Evolutionary conservation across 2,113 vertebrate species (phyloP).

Genomic region (Vulpes lagopus): DNA sequence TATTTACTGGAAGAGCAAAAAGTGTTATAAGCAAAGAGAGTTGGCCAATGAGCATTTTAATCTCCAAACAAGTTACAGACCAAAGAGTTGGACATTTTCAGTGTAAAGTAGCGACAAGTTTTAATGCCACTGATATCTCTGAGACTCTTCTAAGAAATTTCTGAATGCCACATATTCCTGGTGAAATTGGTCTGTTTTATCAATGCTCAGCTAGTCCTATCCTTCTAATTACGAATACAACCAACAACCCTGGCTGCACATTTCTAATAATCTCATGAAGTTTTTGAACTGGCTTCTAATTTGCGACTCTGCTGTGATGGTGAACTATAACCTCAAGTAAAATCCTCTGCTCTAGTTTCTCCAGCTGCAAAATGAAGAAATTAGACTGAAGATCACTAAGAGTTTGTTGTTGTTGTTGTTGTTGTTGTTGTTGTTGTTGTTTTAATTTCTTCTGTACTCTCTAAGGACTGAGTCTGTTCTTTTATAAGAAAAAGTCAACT

Average conservation of each 20-base stretch:
- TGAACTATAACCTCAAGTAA: neutral
- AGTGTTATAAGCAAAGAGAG: neutral
- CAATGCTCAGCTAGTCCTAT: neutral
- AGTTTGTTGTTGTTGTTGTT: neutral
- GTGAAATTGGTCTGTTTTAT: neutral
- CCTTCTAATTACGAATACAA: conserved; percentile 19
- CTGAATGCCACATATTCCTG: neutral
- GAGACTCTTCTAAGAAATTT: conserved; percentile 42
- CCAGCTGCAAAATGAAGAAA: neutral
- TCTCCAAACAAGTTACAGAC: conserved; percentile 55
- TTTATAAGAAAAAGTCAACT: neutral
- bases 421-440: neutral
- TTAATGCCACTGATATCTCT: neutral
- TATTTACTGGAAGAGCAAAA: conserved; percentile 54
- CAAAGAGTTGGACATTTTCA: conserved; percentile 10
- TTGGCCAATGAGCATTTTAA: neutral
- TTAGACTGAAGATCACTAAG: neutral
- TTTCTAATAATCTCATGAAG: neutral
- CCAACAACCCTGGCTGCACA: neutral
- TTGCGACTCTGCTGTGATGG: neutral
- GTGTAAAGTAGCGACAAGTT: conserved; percentile 50
- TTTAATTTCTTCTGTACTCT: neutral
- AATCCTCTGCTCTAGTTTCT: neutral
- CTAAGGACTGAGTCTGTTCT: neutral
- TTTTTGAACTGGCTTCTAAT: conserved; percentile 17